phyloP scores from a whole-genome alignment of 1,140 invertebrate species.

The Drosophila orosa region DNA sequence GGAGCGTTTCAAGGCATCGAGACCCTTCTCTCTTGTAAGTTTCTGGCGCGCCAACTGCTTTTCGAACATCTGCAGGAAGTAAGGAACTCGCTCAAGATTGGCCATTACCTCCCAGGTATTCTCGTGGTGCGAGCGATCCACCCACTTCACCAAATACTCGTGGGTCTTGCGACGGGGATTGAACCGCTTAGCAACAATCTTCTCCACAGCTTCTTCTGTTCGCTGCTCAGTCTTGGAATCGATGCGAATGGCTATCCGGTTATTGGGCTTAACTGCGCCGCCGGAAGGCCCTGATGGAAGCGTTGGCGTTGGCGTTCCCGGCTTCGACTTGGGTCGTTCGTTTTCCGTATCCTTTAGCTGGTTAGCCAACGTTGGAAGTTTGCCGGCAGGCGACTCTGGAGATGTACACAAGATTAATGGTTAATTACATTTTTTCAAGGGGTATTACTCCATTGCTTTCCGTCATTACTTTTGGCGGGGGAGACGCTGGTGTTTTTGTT shows the following conservation, averaged over 20 bases:
- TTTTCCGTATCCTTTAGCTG: conserved; percentile 72
- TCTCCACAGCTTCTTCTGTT: conserved; percentile 87
- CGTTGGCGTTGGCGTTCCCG: conserved; percentile 56
- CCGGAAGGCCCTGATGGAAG: conserved; percentile 8
- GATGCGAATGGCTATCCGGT: conserved; percentile 74
- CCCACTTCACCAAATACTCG: conserved; percentile 93
- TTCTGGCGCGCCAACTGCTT: conserved; percentile 90
- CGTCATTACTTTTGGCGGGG: conserved; percentile 57
- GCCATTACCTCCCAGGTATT: conserved; percentile 92
- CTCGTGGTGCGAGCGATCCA: conserved; percentile 89
- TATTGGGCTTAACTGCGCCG: conserved; percentile 55
- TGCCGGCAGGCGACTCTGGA: conserved; percentile 55
- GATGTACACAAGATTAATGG: not conserved
- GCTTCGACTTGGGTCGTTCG: conserved; percentile 65
- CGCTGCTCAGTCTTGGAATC: conserved; percentile 75
- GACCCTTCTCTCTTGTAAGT: conserved; percentile 86
- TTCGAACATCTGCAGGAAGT: conserved; percentile 91
- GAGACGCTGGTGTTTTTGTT: conserved; percentile 67
- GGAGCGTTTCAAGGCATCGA: conserved; percentile 83
- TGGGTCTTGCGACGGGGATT: conserved; percentile 90
- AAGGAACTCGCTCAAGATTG: conserved; percentile 90
- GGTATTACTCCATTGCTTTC: not conserved
- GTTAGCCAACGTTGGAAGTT: conserved; percentile 51
- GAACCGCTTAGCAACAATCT: conserved; percentile 91
- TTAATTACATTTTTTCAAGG: not conserved